A percentile compares a stretch with the other conserved stretches of the same genome.
Conservation (phyloP, 2,797 vertebrate species). For the Clamator glandarius region DNA sequence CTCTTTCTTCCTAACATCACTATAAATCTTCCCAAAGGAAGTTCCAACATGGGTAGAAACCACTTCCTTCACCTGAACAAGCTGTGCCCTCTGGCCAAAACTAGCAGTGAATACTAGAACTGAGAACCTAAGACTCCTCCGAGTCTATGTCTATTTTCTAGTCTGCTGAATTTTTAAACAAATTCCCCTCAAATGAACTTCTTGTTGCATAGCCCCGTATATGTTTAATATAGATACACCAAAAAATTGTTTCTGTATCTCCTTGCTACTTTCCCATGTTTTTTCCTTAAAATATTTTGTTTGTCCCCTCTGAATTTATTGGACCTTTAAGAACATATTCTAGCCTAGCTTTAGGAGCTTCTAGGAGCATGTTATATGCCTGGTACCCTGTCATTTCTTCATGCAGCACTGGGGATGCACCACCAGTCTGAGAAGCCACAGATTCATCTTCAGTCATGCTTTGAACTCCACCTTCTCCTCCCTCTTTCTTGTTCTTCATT, state of each 20-base stretch:
- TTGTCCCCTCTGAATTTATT: not conserved
- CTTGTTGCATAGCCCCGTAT: not conserved
- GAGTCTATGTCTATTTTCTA: slow-evolving; percentile 51
- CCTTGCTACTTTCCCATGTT: not conserved
- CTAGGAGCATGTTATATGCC: accelerated
- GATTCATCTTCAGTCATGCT: not conserved
- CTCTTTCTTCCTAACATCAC: not conserved
- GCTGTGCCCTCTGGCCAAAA: not conserved
- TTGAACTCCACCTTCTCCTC: not conserved
- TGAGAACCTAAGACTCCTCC: slow-evolving; percentile 44
- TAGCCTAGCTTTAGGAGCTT: not conserved
- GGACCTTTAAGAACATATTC: not conserved
- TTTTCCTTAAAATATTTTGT: not conserved
- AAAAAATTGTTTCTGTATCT: not conserved
- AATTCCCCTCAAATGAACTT: not conserved
- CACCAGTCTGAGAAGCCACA: not conserved
- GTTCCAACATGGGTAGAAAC: slow-evolving; percentile 20
- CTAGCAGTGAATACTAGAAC: slow-evolving; percentile 26
- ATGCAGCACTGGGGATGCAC: not conserved
- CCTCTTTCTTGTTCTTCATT: not conserved
- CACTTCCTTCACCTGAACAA: slow-evolving; percentile 5
- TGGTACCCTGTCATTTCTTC: not conserved
- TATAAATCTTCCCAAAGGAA: slow-evolving; percentile 15
- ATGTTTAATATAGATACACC: not conserved
- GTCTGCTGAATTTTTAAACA: not conserved